These are phyloP conservation scores for Melanostoma mellinum DNA, from an alignment of 2,888 invertebrate species.

Conservation along the genomic window DNA sequence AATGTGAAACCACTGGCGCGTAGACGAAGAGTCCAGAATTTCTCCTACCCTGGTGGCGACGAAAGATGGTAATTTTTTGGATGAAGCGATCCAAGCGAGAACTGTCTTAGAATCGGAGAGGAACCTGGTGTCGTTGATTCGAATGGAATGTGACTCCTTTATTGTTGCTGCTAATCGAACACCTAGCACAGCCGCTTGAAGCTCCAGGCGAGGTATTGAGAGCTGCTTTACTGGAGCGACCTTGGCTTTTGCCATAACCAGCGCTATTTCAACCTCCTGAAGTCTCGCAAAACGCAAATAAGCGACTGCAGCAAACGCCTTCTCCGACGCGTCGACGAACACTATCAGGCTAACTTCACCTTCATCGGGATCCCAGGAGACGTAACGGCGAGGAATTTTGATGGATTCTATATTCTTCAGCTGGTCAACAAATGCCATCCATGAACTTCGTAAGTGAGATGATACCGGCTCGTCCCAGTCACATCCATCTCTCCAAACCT, in stretches of 20 bases:
- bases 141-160: neutral
- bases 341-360: conserved; percentile 1
- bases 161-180: no score
- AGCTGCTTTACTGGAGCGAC: no score
- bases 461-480: neutral
- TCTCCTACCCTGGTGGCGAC: conserved; percentile 19
- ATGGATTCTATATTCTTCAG: neutral
- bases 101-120: conserved; percentile 23
- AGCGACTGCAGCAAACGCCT: no score
- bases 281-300: no score
- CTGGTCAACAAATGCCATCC: neutral
- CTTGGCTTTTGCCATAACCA: no score
- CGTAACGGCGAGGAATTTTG: neutral
- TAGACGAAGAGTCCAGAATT: conserved; percentile 2
- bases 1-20: neutral
- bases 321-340: neutral
- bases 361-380: neutral
- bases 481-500: neutral
- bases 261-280: no score
- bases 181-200: neutral
- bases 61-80: conserved; percentile 12
- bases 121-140: neutral
- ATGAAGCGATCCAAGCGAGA: conserved; percentile 11
- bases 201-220: no score
- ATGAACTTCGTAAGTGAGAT: no score